Base-by-base conservation (phyloP, 2,113 vertebrate genomes). In the Nycticebus coucang region DNA sequence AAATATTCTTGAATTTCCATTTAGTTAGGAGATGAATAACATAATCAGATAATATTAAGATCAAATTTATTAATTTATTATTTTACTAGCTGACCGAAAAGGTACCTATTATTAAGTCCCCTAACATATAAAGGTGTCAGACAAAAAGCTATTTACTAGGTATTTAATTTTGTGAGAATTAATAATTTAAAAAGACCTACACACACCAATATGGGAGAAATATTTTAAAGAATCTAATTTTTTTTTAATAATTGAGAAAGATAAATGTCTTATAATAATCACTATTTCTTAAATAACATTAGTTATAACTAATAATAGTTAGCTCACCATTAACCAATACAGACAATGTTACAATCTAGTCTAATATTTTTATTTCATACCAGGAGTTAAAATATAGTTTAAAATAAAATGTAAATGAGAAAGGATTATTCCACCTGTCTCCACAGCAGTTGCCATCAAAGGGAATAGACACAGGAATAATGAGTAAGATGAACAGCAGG, bases 311-410 rank as follows among this genome's bases (percentile, higher is more conserved):
- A 87, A 71, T 68, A 59, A 87, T 55, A 80, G 41, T 71, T 81
- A 96, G 37, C 13, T 93, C 17, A 74, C 24, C 30, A 88, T 95
- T 92, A 88, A 55, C 50, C 64, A 91, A n/a, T 59, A 87, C 1
- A 89, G 30, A 74, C 71, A 93, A 93, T 62, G n/a, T 69, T 66
- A 96, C 41, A 92, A 80, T 78, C 35, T 60, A 69, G 35, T 62
- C 68, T 83, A 82, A 35, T 77, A 95, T 84, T 95, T 97, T 93
- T n/a, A 92, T 85, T 95, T 77, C 69, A 92, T 19, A 93, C 1
- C 66, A 83, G 87, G 18, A 96, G 72, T 80, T 89, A 96, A 96
- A 96, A 87, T n/a, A 74, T 53, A 95, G 53, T 94, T 89, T 96
- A 94, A 68, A 91, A 87, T 81, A 74, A 53, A 84, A 93, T 68